Evolutionary conservation across 2,797 vertebrate genomes (phyloP).

Genomic region (Crocodylus rhombifer): DNA sequence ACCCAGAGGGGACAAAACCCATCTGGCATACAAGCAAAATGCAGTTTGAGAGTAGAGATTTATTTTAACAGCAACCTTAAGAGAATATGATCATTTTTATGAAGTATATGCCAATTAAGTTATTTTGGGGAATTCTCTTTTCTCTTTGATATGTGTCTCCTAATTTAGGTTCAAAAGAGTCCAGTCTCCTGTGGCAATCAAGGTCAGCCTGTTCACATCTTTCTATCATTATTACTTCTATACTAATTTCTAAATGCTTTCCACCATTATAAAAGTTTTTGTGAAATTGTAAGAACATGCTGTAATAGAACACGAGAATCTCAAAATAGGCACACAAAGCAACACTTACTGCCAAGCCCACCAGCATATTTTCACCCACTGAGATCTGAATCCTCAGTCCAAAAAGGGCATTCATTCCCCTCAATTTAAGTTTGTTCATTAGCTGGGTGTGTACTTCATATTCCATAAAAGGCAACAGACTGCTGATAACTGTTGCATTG

Average conservation of each 20-base stretch:
- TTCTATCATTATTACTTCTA: background rate
- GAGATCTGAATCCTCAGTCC: slow-evolving; percentile 96
- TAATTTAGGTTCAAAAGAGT: background rate
- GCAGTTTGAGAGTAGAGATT: background rate
- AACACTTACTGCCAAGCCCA: slow-evolving; percentile 94
- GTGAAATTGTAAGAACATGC: background rate
- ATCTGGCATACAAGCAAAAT: background rate
- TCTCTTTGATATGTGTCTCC: background rate
- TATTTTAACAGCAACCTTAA: background rate
- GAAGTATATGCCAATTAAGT: background rate
- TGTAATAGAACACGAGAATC: background rate
- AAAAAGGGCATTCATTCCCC: slow-evolving; percentile 96
- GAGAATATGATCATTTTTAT: background rate
- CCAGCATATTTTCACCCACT: slow-evolving; percentile 96
- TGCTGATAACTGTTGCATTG: slow-evolving; percentile 95
- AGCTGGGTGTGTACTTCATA: slow-evolving; percentile 98
- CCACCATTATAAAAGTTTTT: background rate
- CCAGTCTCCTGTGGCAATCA: background rate
- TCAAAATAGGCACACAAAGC: background rate
- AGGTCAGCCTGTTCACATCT: background rate
- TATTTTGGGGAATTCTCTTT: background rate
- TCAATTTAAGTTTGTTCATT: slow-evolving; percentile 98
- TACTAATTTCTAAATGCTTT: background rate
- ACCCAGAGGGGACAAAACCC: background rate
- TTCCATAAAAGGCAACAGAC: slow-evolving; percentile 97